Evolutionary conservation across 2,888 invertebrate genomes (phyloP).

Genomic region (Agrochola lota): DNA sequence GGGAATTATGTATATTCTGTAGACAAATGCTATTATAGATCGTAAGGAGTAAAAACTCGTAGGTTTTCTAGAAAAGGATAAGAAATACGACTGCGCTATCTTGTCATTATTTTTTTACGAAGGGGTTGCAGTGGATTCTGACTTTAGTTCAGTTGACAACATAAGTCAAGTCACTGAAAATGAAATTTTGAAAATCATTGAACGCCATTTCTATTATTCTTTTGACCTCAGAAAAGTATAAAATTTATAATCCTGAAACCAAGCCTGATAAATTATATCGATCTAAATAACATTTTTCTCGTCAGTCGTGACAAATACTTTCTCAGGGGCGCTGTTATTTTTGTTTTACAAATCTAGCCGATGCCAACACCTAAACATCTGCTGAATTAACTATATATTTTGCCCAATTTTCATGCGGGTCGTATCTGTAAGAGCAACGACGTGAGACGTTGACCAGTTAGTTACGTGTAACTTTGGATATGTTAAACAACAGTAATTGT

Average conservation of each 20-base stretch:
- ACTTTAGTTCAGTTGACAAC: neutral
- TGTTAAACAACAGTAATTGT: slow-evolving; percentile 2
- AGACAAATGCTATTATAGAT: neutral
- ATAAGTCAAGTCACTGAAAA: neutral
- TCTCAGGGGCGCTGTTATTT: neutral
- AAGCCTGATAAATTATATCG: neutral
- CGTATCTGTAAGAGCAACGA: neutral
- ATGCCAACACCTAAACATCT: neutral
- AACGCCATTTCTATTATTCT: neutral
- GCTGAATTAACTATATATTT: neutral
- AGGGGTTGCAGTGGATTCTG: neutral
- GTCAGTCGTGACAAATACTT: neutral
- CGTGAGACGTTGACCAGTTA: too few relatives aligned
- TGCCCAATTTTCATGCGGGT: neutral
- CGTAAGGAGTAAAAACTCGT: too few relatives aligned
- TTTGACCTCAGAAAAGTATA: neutral
- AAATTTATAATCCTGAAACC: neutral
- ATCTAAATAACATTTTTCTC: neutral
- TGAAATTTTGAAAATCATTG: neutral
- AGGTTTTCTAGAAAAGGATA: too few relatives aligned
- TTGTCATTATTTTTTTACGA: neutral
- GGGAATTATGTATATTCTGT: slow-evolving; percentile 7
- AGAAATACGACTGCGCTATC: neutral
- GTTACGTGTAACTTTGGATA: neutral
- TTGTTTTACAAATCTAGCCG: neutral